These are phyloP conservation scores for Hemichromis elongatus DNA, from an alignment of 2,113 vertebrate genomes.

Conservation along the genomic window DNA sequence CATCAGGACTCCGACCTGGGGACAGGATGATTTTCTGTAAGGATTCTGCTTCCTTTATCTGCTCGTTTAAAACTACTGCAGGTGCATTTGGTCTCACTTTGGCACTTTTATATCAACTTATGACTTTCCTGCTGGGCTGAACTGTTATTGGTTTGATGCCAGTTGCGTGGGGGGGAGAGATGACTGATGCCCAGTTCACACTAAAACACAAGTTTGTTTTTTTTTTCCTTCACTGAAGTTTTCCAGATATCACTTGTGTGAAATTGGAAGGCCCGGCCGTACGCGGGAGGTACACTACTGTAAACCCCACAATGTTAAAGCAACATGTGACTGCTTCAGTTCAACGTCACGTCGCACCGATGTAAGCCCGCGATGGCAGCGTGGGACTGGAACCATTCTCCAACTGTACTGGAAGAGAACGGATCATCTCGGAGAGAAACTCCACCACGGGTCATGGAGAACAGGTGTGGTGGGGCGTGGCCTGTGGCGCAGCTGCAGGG, in stretches of 20 bases:
- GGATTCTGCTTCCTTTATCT: accelerated
- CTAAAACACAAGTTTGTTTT: background rate
- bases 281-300: background rate
- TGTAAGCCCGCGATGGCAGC: too few relatives aligned
- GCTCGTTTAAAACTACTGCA: background rate
- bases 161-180: background rate
- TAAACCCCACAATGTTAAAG: accelerated
- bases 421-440: too few relatives aligned
- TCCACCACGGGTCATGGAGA: too few relatives aligned
- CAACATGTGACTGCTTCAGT: background rate
- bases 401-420: too few relatives aligned
- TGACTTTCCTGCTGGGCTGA: accelerated
- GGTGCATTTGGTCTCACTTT: background rate
- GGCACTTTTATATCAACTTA: background rate
- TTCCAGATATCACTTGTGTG: background rate
- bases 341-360: background rate
- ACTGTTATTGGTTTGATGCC: background rate
- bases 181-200: accelerated
- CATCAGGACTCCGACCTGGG: background rate
- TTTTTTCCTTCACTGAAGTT: background rate
- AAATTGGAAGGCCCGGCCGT: background rate
- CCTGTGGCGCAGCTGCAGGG: too few relatives aligned
- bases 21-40: background rate
- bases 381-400: too few relatives aligned
- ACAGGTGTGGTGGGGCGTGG: too few relatives aligned